phyloP scores from a whole-genome alignment of 2,113 vertebrate genomes.

The Indicator indicator region DNA sequence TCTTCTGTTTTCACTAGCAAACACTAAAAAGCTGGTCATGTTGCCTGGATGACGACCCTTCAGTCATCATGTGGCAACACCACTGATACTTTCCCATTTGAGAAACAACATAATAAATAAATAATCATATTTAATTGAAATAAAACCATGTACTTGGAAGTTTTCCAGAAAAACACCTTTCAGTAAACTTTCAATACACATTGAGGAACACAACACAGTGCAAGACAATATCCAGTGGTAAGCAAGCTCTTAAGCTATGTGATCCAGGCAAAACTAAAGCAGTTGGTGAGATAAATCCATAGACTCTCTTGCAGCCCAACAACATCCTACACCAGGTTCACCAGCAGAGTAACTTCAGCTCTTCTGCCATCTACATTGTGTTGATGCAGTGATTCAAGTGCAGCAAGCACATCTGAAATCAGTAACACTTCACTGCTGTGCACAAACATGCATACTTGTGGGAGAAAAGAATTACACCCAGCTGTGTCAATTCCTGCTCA shows the following conservation, averaged over 20 bases:
- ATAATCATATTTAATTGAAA: background rate
- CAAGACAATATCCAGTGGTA: background rate
- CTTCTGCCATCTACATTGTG: background rate
- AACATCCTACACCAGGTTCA: background rate
- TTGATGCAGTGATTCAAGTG: background rate
- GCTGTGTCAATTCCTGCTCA: background rate
- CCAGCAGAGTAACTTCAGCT: background rate
- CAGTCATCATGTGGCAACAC: background rate
- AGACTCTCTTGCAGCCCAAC: background rate
- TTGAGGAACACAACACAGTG: background rate
- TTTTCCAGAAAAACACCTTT: background rate
- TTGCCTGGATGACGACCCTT: background rate
- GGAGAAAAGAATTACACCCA: background rate
- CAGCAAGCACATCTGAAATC: background rate
- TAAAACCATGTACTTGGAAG: background rate
- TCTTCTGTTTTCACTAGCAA: background rate
- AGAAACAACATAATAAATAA: background rate
- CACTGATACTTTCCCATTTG: background rate
- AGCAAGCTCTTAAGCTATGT: background rate
- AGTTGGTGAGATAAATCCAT: background rate
- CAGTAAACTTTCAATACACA: accelerated
- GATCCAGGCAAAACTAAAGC: background rate
- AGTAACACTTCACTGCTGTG: background rate
- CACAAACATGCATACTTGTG: accelerated
- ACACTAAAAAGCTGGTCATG: background rate